Conservation (phyloP, 2,113 vertebrate species). For the Porphyrio hochstetteri region DNA sequence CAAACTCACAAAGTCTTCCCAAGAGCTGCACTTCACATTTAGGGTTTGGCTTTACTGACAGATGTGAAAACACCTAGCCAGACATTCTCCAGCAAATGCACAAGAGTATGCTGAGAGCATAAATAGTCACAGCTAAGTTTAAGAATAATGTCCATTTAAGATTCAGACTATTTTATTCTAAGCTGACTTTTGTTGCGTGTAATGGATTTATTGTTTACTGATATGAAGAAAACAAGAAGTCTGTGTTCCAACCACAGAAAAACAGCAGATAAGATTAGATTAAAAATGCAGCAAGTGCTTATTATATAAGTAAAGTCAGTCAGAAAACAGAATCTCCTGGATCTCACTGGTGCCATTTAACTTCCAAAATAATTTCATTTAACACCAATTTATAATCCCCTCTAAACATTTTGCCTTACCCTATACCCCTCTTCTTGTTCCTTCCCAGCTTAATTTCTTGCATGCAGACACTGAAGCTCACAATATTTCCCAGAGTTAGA, state of each 20-base stretch:
- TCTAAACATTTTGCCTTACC: not conserved
- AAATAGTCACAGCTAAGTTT: constrained; percentile 9
- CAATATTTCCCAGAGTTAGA: not conserved
- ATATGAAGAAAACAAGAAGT: not conserved
- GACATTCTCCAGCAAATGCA: constrained; percentile 20
- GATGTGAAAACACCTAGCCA: constrained; percentile 55
- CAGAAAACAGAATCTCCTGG: not conserved
- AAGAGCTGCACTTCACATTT: constrained; percentile 55
- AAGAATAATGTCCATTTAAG: not conserved
- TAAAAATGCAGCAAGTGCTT: not conserved
- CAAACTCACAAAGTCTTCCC: constrained; percentile 49
- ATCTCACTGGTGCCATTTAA: not conserved
- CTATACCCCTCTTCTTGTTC: fast-evolving
- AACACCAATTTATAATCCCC: not conserved
- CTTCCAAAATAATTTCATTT: not conserved
- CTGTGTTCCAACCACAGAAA: not conserved
- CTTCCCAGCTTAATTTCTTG: not conserved
- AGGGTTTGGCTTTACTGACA: constrained; percentile 54
- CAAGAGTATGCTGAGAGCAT: not conserved
- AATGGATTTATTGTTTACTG: not conserved
- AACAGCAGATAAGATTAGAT: not conserved
- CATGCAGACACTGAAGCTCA: not conserved
- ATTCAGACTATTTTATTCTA: not conserved
- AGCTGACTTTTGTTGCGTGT: not conserved
- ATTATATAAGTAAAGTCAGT: not conserved